Evolutionary conservation across 2,888 invertebrate species (phyloP).

Genomic region (Camptogramma bilineatum): DNA sequence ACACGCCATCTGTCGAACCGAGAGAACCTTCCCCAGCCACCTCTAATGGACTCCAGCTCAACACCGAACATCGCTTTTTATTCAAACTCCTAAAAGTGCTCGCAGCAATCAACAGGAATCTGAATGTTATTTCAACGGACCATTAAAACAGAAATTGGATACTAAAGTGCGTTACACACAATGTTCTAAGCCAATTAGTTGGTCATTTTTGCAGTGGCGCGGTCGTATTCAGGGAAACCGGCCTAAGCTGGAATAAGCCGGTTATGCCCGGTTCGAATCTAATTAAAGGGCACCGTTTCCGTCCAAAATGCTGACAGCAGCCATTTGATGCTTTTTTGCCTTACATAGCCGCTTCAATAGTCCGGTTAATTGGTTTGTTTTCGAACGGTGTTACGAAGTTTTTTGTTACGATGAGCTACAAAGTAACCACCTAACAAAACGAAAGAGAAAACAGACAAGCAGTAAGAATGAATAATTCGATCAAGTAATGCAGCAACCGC

Average conservation of each 20-base stretch:
- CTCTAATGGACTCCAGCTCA: slow-evolving; percentile 52
- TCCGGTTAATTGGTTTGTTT: slow-evolving; percentile 73
- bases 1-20: slow-evolving; percentile 60
- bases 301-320: slow-evolving; percentile 80
- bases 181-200: slow-evolving; percentile 84
- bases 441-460: slow-evolving; percentile 56
- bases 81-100: slow-evolving; percentile 29
- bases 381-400: slow-evolving; percentile 52
- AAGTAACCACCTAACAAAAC: slow-evolving; percentile 43
- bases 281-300: slow-evolving; percentile 80
- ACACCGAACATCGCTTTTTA: slow-evolving; percentile 8
- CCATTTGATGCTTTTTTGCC: slow-evolving; percentile 72
- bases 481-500: slow-evolving; percentile 79
- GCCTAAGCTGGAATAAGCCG: slow-evolving; percentile 82
- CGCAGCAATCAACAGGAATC: slow-evolving; percentile 40
- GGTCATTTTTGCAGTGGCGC: slow-evolving; percentile 81
- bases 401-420: slow-evolving; percentile 45
- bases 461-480: slow-evolving; percentile 74
- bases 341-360: slow-evolving; percentile 65
- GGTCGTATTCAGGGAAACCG: slow-evolving; percentile 68
- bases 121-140: slow-evolving; percentile 60
- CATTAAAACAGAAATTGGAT: slow-evolving; percentile 76
- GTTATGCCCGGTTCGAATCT: slow-evolving; percentile 81
- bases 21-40: slow-evolving; percentile 52
- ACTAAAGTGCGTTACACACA: slow-evolving; percentile 76